phyloP scores from a whole-genome alignment of 2,888 invertebrate species.

The Phengaris alcon region DNA sequence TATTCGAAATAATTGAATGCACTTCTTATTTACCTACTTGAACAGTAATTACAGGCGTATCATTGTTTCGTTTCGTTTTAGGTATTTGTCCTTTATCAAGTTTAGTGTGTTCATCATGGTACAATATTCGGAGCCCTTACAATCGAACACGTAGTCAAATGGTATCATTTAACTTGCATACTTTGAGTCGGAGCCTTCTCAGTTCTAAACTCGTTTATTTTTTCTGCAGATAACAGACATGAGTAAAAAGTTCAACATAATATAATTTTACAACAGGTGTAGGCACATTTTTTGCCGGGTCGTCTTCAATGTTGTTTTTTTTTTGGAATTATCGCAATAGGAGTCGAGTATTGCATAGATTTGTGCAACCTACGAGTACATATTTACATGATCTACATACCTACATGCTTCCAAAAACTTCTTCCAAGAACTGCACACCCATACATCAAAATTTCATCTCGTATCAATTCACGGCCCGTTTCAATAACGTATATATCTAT shows the following conservation, averaged over 20 bases:
- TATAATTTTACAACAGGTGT: background rate
- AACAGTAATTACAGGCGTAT: conserved; percentile 7
- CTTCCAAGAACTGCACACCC: background rate
- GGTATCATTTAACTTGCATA: background rate
- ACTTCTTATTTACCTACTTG: background rate
- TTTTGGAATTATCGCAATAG: background rate
- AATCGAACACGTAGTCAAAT: background rate
- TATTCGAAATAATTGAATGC: conserved; percentile 1
- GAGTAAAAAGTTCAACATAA: conserved; percentile 1
- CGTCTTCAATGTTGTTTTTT: background rate
- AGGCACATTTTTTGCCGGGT: too few relatives aligned
- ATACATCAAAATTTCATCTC: background rate
- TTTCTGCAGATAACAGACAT: background rate
- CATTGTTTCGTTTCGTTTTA: background rate
- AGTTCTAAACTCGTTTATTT: conserved; percentile 1
- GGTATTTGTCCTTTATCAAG: background rate
- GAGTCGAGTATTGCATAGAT: background rate
- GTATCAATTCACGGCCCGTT: too few relatives aligned
- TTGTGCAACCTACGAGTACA: background rate
- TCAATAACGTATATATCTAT: too few relatives aligned
- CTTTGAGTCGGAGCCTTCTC: background rate
- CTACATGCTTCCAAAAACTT: background rate
- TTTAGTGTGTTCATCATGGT: background rate
- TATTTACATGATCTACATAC: too few relatives aligned
- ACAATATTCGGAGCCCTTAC: background rate